Conservation (phyloP, 2,797 vertebrate species). For the Cyclura pinguis region DNA sequence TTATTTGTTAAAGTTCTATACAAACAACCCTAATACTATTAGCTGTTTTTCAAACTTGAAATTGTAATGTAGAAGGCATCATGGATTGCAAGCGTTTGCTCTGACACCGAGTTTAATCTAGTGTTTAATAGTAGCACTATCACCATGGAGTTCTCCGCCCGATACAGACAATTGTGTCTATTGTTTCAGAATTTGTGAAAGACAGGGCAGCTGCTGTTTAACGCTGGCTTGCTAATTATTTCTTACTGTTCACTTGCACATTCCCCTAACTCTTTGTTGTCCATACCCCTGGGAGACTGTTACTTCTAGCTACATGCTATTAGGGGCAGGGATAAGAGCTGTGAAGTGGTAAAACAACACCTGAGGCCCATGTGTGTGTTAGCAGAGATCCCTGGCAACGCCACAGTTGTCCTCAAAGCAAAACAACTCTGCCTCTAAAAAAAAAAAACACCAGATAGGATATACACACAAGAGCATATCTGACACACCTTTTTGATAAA, state of each 20-base stretch:
- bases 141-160: neutral
- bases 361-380: neutral
- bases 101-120: neutral
- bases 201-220: neutral
- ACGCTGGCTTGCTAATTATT: neutral
- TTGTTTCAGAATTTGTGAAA: slow-evolving; percentile 14
- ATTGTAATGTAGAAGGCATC: neutral
- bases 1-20: neutral
- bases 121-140: slow-evolving; percentile 7
- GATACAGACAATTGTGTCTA: neutral
- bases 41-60: neutral
- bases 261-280: neutral
- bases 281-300: neutral
- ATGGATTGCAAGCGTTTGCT: neutral
- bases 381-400: neutral
- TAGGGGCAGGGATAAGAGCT: neutral
- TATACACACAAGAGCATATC: neutral
- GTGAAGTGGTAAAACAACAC: neutral
- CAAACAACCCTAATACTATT: neutral
- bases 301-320: neutral
- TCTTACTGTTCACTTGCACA: neutral
- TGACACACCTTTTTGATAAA: neutral
- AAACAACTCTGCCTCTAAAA: neutral
- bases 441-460: neutral
- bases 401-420: neutral